Conservation (phyloP, 2,113 vertebrate genomes). For the Xiphophorus couchianus region DNA sequence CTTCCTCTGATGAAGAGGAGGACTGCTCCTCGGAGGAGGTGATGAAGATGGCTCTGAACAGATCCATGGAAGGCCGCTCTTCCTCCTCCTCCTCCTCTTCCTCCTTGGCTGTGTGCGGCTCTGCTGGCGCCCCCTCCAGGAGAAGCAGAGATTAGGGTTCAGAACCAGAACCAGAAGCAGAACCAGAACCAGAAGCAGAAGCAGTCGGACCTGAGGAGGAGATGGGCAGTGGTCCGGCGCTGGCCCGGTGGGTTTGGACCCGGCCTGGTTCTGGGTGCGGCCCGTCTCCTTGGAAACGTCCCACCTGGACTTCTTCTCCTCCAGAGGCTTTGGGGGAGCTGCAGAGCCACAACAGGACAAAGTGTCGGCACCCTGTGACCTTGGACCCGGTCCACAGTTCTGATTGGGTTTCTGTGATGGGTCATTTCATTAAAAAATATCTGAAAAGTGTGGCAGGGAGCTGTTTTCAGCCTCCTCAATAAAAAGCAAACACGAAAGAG, state of each 20-base stretch:
- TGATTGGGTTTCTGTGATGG: no score
- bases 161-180: no score
- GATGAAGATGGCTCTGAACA: constrained; percentile 96
- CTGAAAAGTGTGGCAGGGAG: no score
- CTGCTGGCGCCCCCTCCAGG: constrained; percentile 4
- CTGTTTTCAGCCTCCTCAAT: no score
- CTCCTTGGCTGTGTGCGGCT: constrained; percentile 16
- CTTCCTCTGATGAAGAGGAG: constrained; percentile 88
- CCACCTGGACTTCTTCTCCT: constrained; percentile 89
- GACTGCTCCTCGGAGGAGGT: constrained; percentile 92
- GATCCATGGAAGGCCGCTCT: constrained; percentile 88
- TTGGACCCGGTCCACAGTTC: no score
- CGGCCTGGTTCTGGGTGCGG: constrained; percentile 76
- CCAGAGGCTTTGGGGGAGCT: constrained; percentile 71
- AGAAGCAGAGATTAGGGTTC: no score
- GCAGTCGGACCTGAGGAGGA: constrained; percentile 26
- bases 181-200: no score
- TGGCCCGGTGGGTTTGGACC: constrained; percentile 47
- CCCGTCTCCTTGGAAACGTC: constrained; percentile 84
- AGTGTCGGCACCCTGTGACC: no score
- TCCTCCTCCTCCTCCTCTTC: constrained; percentile 80
- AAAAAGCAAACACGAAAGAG: no score
- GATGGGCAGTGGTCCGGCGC: not conserved
- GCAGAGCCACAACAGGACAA: not conserved
- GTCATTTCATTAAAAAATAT: no score